Evolutionary conservation across 1,140 invertebrate species (phyloP).

Genomic region (Pentalonia nigronervosa): DNA sequence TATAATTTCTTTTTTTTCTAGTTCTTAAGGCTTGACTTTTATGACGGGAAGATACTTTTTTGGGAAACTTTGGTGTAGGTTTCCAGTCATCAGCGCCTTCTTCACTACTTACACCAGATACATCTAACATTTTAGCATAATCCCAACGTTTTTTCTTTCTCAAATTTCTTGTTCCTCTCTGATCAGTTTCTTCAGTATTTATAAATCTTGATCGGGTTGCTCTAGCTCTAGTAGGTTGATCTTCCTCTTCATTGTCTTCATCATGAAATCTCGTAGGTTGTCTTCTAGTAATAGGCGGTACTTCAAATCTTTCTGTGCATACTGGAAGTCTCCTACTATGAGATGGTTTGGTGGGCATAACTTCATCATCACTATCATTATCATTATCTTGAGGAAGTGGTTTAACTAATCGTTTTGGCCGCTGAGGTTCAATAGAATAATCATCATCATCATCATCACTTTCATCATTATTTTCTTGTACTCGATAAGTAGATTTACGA

Average conservation of each 20-base stretch:
- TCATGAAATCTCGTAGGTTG: constrained; percentile 27
- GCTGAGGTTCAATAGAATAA: neutral
- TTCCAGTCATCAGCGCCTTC: constrained; percentile 28
- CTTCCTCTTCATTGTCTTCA: constrained; percentile 30
- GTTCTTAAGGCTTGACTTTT: neutral
- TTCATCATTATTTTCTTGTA: constrained; percentile 22
- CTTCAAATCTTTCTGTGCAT: constrained; percentile 43
- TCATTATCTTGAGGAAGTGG: constrained; percentile 1
- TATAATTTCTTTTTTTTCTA: constrained; percentile 46
- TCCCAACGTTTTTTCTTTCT: constrained; percentile 56
- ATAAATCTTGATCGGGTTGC: constrained; percentile 40
- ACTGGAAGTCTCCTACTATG: constrained; percentile 9
- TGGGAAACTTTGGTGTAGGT: constrained; percentile 32
- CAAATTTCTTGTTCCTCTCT: constrained; percentile 52
- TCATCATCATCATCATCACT: constrained; percentile 42
- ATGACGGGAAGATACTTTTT: neutral
- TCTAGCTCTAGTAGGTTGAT: neutral
- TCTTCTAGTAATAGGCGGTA: constrained; percentile 47
- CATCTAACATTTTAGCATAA: constrained; percentile 59
- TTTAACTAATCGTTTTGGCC: constrained; percentile 3
- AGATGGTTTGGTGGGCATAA: constrained; percentile 45
- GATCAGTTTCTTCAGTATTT: constrained; percentile 34
- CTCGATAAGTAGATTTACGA: constrained; percentile 45
- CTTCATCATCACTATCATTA: constrained; percentile 42
- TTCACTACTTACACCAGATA: constrained; percentile 56